Base-by-base conservation (phyloP, 2,113 vertebrate species). In the Pteronura brasiliensis region DNA sequence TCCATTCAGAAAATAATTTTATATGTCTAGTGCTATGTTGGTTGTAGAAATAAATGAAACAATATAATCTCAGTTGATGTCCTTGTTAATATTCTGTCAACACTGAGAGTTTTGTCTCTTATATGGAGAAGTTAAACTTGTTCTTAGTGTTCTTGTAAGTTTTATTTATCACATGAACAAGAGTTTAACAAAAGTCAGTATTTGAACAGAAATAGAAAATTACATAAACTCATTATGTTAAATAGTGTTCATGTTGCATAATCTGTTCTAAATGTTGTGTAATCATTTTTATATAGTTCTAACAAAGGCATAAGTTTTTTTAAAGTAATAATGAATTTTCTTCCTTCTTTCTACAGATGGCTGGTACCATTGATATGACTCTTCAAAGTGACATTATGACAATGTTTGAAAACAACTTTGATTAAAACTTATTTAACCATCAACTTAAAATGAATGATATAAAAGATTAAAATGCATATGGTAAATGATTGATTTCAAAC, bases 381-480 rank as follows among this genome's bases (percentile, higher is more conserved):
- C 98, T 99, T 98, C 99, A 99, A 97, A 99, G 98, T 3, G 99
- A 99, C 74, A 99, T 99, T 97, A 99, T 99, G 99, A 98, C 99
- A 95, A 98, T 99, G 59, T 99, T 99, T 93, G 99, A 99, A 99
- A 99, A 99, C 18, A 98, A 98, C 86, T 98, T 99, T 98, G 98
- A 99, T 91, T 99, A 96, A 99, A 95, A 97, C 36, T 94, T 96
- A 97, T 80, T 93, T 97, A 94, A 90, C 91, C 57, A 59, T 90
- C 94, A 94, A 63, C 61, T 89, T 86, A 85, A 95, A 85, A 67
- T 95, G 82, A 93, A 90, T 91, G 47, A 67, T 81, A 82, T 49
- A 84, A 93, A 94, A 96, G 57, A 87, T 94, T 92, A 95, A 91
- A 95, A 95, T 95, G 69, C 21, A 52, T 86, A 91, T 95, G 86